Conservation (phyloP, 2,888 invertebrate species). For the Lysandra bellargus region DNA sequence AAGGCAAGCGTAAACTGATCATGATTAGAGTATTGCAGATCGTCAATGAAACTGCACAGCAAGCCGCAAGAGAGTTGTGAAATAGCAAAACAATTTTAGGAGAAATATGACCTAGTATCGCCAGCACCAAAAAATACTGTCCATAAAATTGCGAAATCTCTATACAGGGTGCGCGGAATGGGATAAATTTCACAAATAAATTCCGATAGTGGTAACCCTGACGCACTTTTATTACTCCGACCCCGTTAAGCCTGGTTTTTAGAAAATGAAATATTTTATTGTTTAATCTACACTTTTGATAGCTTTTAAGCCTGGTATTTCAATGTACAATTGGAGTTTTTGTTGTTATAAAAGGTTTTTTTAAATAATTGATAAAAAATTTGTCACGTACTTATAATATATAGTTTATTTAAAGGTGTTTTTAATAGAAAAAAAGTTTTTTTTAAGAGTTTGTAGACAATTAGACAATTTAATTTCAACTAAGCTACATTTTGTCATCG, state of each 20-base stretch:
- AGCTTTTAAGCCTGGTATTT: background rate
- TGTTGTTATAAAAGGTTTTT: background rate
- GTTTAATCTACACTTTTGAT: conserved; percentile 34
- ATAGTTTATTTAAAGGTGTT: no score
- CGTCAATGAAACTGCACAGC: background rate
- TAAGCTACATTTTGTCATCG: no score
- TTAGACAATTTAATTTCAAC: no score
- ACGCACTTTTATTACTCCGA: conserved; percentile 58
- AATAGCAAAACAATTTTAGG: conserved; percentile 20
- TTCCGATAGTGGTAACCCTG: conserved; percentile 46
- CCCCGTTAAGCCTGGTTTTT: conserved; percentile 56
- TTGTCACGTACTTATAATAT: no score
- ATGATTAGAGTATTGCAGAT: background rate
- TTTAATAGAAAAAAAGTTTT: no score
- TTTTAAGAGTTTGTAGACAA: no score
- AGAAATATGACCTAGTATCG: conserved; percentile 21
- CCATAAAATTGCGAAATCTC: conserved; percentile 34
- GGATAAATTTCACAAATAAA: conserved; percentile 42
- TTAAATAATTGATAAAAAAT: background rate
- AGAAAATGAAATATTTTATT: conserved; percentile 52
- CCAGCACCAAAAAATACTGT: conserved; percentile 15
- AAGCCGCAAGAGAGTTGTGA: background rate
- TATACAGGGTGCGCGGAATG: conserved; percentile 37
- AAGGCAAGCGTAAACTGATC: background rate
- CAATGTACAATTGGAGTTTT: background rate